A percentile compares a stretch with the other conserved stretches of the same genome.
These are phyloP conservation scores for Schizaphis graminum DNA, from an alignment of 2,888 invertebrate species.

Conservation along the genomic window DNA sequence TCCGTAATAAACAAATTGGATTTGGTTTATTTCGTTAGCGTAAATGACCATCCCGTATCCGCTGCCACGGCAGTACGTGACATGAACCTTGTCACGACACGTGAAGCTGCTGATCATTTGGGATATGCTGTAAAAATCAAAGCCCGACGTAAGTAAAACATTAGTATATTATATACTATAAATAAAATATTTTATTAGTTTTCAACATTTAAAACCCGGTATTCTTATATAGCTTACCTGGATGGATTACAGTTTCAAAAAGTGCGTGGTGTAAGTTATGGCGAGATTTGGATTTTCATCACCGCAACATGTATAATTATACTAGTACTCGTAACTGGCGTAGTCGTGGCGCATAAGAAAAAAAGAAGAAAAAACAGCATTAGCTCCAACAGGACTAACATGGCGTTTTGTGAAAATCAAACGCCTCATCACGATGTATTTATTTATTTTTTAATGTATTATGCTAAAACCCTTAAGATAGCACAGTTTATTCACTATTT, in stretches of 20 bases:
- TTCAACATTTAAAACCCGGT: background rate
- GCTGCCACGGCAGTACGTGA: slow-evolving; percentile 86
- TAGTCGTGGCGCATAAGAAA: slow-evolving; percentile 36
- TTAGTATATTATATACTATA: background rate
- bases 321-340: background rate
- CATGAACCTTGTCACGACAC: slow-evolving; percentile 84
- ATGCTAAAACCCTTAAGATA: background rate
- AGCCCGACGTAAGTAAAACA: slow-evolving; percentile 80
- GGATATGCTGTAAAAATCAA: slow-evolving; percentile 85
- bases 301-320: background rate
- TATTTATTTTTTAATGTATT: background rate
- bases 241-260: slow-evolving; percentile 30
- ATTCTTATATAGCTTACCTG: slow-evolving; percentile 43
- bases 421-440: slow-evolving; percentile 22
- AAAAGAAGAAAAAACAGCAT: slow-evolving; percentile 51
- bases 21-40: slow-evolving; percentile 84
- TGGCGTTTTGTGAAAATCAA: slow-evolving; percentile 41
- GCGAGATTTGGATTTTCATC: slow-evolving; percentile 31
- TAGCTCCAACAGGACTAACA: slow-evolving; percentile 23
- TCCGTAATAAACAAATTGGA: slow-evolving; percentile 67
- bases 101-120: slow-evolving; percentile 81
- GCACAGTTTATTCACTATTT: background rate
- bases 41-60: slow-evolving; percentile 84
- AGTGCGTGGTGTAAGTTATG: slow-evolving; percentile 3
- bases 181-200: background rate